Evolutionary conservation across 2,888 invertebrate genomes (phyloP), one percentile per base, ranked within the genome.

Genomic region (Lamellibrachia satsuma): DNA sequence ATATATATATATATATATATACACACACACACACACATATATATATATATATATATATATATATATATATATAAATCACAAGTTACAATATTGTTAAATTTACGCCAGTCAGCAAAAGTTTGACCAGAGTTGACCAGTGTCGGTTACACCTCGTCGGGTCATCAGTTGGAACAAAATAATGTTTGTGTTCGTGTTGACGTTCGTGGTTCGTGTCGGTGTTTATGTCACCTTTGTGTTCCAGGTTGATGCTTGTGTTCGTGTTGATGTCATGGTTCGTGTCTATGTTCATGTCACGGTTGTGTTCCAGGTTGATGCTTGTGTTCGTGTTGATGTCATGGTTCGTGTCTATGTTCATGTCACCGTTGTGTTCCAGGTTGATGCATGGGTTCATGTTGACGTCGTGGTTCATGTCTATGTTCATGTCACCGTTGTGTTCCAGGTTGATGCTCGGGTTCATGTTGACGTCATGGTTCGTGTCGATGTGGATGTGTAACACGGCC

Each of bases 401-500:
- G 11, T 9, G 60, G 60, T 60, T 60, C 60, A 9, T 60, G 60
- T 60, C 15, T 9, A 9, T 15, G 60, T 60, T 15, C 60, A 11
- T 8, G 60, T 60, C 15, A 3, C 11, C 15, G 60, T 60, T 60
- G 60, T 55, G 9, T 93, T 93, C 27, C 93, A 96, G 96, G 95
- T 92, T 96, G 92, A 95, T 96, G 94, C 93, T 95, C 15, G 96
- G 96, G 2, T 93, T 96, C 90, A 98, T 98, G 95, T 97, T 98
- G 93, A 98, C 98, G n/a, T 98, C 98, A 0, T 98, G 98, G 98
- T 98, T 98, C 95, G 97, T 99, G 94, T 98, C 98, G 0, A 99
- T 99, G 98, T 99, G 99, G 99, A 98, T 99, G 94, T 98, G 98
- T 6, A 99, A 99, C 96, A 99, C 98, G 0, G 99, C 99, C 0